Conservation (phyloP, 2,113 vertebrate species). For the Syngnathoides biaculeatus region DNA sequence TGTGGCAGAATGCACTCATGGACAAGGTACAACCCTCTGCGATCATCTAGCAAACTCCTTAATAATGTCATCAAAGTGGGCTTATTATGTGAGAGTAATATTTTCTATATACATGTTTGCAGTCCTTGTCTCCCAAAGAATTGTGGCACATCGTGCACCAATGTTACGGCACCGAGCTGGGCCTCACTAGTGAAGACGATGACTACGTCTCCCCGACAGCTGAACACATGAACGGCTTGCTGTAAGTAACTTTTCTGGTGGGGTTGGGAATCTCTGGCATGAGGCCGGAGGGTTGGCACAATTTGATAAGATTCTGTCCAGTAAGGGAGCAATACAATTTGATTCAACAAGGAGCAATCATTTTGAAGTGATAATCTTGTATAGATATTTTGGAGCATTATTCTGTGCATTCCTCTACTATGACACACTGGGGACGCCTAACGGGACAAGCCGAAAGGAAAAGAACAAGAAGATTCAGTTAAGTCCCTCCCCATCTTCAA, state of each 20-base stretch:
- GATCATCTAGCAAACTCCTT: not conserved
- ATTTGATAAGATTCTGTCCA: no score
- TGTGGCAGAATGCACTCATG: slow-evolving; percentile 88
- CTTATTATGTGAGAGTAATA: not conserved
- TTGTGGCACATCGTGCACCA: slow-evolving; percentile 91
- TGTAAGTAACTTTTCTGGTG: slow-evolving; percentile 72
- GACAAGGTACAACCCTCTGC: slow-evolving; percentile 76
- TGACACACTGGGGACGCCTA: no score
- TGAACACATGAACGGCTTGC: slow-evolving; percentile 83
- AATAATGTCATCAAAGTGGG: not conserved
- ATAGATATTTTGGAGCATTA: no score
- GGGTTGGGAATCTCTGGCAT: no score
- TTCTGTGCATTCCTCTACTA: no score
- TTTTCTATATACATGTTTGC: not conserved
- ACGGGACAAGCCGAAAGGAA: no score
- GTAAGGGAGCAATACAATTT: no score
- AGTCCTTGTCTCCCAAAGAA: slow-evolving; percentile 86
- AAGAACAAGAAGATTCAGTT: no score
- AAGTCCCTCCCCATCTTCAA: no score
- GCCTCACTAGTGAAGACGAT: slow-evolving; percentile 89
- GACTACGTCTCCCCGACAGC: slow-evolving; percentile 85
- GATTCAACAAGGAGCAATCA: no score
- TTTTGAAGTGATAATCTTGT: no score
- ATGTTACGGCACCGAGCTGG: slow-evolving; percentile 88
- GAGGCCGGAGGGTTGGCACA: not conserved